Percentiles rank a stretch among this genome's conserved stretches.
phyloP scores from a whole-genome alignment of 1,140 invertebrate genomes.

The Euwallacea fornicatus region DNA sequence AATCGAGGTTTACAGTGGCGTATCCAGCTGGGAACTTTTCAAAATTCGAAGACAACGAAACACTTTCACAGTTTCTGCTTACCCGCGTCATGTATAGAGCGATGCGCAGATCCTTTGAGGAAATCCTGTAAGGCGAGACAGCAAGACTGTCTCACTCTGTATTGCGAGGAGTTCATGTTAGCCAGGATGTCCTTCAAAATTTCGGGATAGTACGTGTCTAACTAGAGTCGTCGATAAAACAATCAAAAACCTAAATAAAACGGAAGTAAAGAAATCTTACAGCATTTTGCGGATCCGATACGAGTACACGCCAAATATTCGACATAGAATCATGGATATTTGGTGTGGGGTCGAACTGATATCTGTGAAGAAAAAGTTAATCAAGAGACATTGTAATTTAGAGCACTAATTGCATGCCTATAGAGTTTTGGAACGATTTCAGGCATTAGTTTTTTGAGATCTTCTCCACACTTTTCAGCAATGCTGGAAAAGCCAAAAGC shows the following conservation, averaged over 20 bases:
- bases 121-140: slow-evolving; percentile 85
- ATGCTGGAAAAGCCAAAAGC: slow-evolving; percentile 90
- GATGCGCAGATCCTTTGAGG: slow-evolving; percentile 57
- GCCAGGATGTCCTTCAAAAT: slow-evolving; percentile 79
- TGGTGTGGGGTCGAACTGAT: slow-evolving; percentile 88
- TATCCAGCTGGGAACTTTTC: no score
- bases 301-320: slow-evolving; percentile 87
- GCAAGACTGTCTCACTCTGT: slow-evolving; percentile 87
- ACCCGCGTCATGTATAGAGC: slow-evolving; percentile 53
- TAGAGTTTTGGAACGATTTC: slow-evolving; percentile 88
- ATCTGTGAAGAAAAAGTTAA: slow-evolving; percentile 55
- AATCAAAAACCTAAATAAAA: slow-evolving; percentile 3
- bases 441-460: slow-evolving; percentile 78
- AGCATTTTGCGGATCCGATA: slow-evolving; percentile 81
- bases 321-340: slow-evolving; percentile 90
- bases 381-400: neutral
- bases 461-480: slow-evolving; percentile 75
- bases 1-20: no score
- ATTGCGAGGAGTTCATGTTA: slow-evolving; percentile 82
- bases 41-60: no score
- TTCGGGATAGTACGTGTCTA: slow-evolving; percentile 85
- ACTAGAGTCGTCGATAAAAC: slow-evolving; percentile 55
- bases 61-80: neutral
- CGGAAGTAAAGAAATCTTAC: slow-evolving; percentile 56
- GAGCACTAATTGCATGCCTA: slow-evolving; percentile 58